A percentile compares a stretch with the other conserved stretches of the same genome.
Evolutionary conservation across 1,140 invertebrate genomes (phyloP).

Genomic region (Augochlora pura): DNA sequence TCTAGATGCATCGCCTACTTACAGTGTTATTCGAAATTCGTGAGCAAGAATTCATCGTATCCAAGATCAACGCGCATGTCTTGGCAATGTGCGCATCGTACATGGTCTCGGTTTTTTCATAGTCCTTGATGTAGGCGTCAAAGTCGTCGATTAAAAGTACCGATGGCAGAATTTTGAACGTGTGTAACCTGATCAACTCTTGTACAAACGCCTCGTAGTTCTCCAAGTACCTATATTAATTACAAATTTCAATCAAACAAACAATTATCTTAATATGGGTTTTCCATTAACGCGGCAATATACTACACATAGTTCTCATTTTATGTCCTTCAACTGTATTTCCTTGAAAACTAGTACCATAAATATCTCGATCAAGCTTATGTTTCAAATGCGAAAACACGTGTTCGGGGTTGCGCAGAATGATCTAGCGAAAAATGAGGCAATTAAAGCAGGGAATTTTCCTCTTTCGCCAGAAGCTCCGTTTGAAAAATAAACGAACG

Average conservation of each 20-base stretch:
- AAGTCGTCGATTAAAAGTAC: constrained; percentile 73
- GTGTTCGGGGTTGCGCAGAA: neutral
- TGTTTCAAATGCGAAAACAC: no score
- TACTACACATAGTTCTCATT: no score
- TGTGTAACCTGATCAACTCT: constrained; percentile 68
- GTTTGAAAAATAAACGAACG: constrained; percentile 26
- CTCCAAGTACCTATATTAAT: constrained; percentile 67
- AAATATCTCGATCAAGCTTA: neutral
- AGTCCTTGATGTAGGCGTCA: constrained; percentile 65
- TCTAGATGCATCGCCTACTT: constrained; percentile 7
- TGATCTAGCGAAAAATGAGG: neutral
- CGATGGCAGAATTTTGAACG: constrained; percentile 63
- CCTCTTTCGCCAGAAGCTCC: constrained; percentile 4
- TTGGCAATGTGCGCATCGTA: constrained; percentile 61
- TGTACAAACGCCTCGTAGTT: constrained; percentile 67
- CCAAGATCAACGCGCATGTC: constrained; percentile 64
- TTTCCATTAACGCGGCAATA: no score
- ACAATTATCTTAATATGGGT: no score
- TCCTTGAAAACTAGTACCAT: no score
- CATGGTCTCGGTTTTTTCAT: constrained; percentile 37
- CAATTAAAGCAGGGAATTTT: neutral
- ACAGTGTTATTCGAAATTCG: constrained; percentile 55
- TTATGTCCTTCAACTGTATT: no score
- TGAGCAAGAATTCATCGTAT: constrained; percentile 68
- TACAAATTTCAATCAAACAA: no score